A percentile compares a stretch with the other conserved stretches of the same genome.
phyloP scores from a whole-genome alignment of 2,113 vertebrate species.

The Tretioscincus oriximinensis region DNA sequence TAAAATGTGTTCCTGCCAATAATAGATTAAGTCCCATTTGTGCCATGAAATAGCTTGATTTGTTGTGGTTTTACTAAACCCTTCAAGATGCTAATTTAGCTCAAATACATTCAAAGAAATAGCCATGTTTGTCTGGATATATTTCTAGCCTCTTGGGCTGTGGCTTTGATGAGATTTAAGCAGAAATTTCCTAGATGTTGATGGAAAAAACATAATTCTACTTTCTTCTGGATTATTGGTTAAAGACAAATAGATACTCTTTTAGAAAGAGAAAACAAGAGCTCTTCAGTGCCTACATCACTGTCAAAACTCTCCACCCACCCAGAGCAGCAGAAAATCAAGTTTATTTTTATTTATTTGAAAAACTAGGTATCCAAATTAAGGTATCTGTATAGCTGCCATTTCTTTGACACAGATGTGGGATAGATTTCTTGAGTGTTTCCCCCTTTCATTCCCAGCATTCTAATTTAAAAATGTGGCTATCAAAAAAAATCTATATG shows the following conservation, averaged over 20 bases:
- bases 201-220: neutral
- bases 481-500: conserved; percentile 2
- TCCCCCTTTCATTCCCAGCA: neutral
- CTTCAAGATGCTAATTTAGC: neutral
- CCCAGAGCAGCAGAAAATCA: conserved; percentile 12
- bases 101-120: neutral
- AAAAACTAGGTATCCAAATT: neutral
- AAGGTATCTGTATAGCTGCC: neutral
- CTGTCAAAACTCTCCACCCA: conserved; percentile 19
- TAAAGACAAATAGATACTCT: neutral
- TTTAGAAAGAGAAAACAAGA: neutral
- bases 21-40: no score
- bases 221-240: neutral
- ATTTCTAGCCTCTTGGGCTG: neutral
- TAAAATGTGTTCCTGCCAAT: no score
- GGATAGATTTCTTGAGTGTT: neutral
- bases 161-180: neutral
- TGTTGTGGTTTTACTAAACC: no score
- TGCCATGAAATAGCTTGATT: no score
- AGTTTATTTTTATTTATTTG: conserved; percentile 1
- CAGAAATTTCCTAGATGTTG: neutral
- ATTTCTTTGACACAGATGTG: conserved; percentile 9
- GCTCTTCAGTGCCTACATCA: conserved; percentile 24
- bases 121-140: no score
- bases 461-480: conserved; percentile 20